Evolutionary conservation across 2,888 invertebrate species (phyloP).

Genomic region (Cyclophora albipunctata): DNA sequence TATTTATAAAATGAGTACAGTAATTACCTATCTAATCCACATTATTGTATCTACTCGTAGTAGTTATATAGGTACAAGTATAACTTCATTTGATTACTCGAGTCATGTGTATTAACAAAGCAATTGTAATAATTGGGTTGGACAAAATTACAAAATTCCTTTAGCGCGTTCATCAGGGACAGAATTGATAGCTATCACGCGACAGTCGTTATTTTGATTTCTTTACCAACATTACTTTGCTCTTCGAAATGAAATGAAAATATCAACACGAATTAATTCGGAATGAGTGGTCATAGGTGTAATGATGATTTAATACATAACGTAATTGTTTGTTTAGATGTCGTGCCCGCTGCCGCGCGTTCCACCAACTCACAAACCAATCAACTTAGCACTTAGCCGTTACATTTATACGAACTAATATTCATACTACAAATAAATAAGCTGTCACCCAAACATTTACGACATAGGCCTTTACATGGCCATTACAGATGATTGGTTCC

Average conservation of each 20-base stretch:
- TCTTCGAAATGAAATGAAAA: constrained; percentile 52
- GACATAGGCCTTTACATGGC: too few species aligned
- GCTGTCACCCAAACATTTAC: too few species aligned
- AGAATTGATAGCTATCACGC: constrained; percentile 52
- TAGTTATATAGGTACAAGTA: too few species aligned
- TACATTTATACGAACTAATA: background rate
- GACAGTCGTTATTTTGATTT: constrained; percentile 62
- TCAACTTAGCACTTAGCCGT: too few species aligned
- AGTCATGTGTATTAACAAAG: constrained; percentile 2
- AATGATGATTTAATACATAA: constrained; percentile 31
- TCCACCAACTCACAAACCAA: too few species aligned
- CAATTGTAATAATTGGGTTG: constrained; percentile 28
- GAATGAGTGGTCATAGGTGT: constrained; percentile 39
- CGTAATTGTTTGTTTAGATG: constrained; percentile 42
- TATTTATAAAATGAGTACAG: too few species aligned
- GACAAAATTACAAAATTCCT: constrained; percentile 46
- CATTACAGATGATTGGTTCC: too few species aligned
- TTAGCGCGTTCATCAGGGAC: constrained; percentile 30
- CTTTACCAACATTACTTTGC: constrained; percentile 38
- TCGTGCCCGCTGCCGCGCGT: constrained; percentile 4
- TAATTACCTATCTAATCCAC: too few species aligned
- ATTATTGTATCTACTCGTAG: too few species aligned
- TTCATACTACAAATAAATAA: constrained; percentile 4
- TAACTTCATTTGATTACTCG: too few species aligned
- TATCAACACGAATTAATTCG: constrained; percentile 50